A percentile compares a stretch with the other conserved stretches of the same genome.
These are phyloP conservation scores for Chelmon rostratus DNA, from an alignment of 2,797 vertebrate species.

Conservation along the genomic window DNA sequence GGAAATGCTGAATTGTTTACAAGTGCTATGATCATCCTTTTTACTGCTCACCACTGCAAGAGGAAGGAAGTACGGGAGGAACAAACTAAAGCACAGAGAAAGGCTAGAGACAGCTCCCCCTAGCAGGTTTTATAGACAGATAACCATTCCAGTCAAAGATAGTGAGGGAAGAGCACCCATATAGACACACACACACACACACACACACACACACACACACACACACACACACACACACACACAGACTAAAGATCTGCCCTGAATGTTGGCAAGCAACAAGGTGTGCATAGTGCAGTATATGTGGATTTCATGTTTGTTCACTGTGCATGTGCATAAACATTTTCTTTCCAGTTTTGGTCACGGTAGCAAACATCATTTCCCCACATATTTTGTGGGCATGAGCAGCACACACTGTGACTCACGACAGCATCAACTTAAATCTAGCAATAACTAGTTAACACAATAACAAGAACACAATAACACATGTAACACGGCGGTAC, in stretches of 20 bases:
- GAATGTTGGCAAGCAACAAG: not conserved
- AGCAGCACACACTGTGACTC: conserved; percentile 25
- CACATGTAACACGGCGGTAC: conserved; percentile 21
- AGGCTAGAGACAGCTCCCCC: conserved; percentile 24
- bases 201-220: not conserved
- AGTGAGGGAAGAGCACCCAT: not conserved
- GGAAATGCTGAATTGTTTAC: conserved; percentile 32
- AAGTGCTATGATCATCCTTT: conserved; percentile 24
- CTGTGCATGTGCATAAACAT: not conserved
- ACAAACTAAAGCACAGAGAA: not conserved
- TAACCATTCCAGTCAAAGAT: not conserved
- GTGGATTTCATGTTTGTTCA: not conserved
- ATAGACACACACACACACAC: not conserved
- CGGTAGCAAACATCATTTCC: not conserved
- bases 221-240: not conserved
- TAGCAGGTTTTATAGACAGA: conserved; percentile 19
- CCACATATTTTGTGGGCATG: conserved; percentile 4
- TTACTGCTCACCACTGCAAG: conserved; percentile 6
- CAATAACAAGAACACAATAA: too few relatives aligned
- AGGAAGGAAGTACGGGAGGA: not conserved
- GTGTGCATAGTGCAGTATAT: not conserved
- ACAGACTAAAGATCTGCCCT: not conserved
- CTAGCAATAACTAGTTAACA: conserved; percentile 18
- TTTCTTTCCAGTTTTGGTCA: conserved; percentile 18
- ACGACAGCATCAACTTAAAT: conserved; percentile 33